These are phyloP conservation scores for Silvanus unidentatus DNA, from an alignment of 2,888 invertebrate species.

Conservation along the genomic window DNA sequence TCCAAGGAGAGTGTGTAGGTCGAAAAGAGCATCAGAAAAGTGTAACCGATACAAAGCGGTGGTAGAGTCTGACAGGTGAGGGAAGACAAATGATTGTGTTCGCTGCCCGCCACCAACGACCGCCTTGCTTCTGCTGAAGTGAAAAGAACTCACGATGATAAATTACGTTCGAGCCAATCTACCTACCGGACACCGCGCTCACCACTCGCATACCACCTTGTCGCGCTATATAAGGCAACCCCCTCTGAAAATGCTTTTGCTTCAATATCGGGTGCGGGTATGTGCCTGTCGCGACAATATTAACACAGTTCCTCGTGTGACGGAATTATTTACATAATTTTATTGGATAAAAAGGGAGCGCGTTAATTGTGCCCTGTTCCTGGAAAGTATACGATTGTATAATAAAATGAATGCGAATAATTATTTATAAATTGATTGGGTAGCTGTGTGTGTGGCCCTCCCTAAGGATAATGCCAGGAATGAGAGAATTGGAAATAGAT, in stretches of 20 bases:
- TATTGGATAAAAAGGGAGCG: too few species aligned
- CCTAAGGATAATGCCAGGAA: constrained; percentile 15
- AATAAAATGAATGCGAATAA: constrained; percentile 28
- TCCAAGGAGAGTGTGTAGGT: too few species aligned
- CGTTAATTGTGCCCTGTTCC: too few species aligned
- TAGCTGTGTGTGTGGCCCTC: constrained; percentile 16
- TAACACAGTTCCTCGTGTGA: not conserved
- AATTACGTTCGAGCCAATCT: constrained; percentile 39
- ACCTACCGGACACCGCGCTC: constrained; percentile 37
- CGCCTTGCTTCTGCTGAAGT: constrained; percentile 30
- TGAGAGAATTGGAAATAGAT: constrained; percentile 34
- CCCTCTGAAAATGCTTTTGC: not conserved
- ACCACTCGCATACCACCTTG: constrained; percentile 3
- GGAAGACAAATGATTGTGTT: constrained; percentile 43
- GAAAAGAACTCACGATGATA: constrained; percentile 41
- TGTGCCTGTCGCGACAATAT: constrained; percentile 5
- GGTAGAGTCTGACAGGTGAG: constrained; percentile 41
- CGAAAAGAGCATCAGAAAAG: constrained; percentile 26
- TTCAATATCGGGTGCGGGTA: not conserved
- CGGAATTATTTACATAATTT: not conserved
- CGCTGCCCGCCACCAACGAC: constrained; percentile 21
- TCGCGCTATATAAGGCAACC: too few species aligned
- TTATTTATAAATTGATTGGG: constrained; percentile 34
- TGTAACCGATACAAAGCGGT: constrained; percentile 44
- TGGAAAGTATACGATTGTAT: too few species aligned